A percentile compares a stretch with the other conserved stretches of the same genome.
phyloP scores from a whole-genome alignment of 64 coral and sea anemone species.

The Porites lutea region DNA sequence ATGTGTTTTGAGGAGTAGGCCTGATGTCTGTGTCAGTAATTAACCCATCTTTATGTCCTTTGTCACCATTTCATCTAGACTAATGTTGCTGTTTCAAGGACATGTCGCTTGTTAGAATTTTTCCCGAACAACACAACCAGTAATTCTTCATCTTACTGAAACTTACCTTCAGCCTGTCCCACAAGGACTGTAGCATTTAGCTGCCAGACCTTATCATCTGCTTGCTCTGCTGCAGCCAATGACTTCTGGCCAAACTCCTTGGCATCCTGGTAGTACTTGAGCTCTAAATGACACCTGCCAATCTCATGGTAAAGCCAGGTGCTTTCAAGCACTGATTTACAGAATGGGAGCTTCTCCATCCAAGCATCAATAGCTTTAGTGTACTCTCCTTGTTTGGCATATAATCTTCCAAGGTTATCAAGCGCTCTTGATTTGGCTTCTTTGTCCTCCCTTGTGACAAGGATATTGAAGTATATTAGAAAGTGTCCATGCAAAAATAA shows the following conservation, averaged over 20 bases:
- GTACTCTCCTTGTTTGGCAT: slow-evolving; percentile 91
- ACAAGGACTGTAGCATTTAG: slow-evolving; percentile 96
- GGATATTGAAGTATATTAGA: neutral
- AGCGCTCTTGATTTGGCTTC: slow-evolving; percentile 92
- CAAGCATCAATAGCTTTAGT: slow-evolving; percentile 91
- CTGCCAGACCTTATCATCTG: slow-evolving; percentile 95
- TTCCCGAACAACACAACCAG: neutral
- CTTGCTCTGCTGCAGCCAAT: slow-evolving; percentile 92
- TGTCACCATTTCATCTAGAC: too few species aligned
- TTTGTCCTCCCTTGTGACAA: slow-evolving; percentile 69
- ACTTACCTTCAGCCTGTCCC: slow-evolving; percentile 91
- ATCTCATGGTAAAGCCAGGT: slow-evolving; percentile 98
- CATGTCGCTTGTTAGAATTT: too few species aligned
- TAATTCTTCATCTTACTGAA: neutral
- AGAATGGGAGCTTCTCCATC: slow-evolving; percentile 92
- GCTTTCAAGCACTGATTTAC: slow-evolving; percentile 91
- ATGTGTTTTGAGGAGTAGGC: too few species aligned
- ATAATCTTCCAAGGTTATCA: slow-evolving; percentile 90
- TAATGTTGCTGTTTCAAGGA: too few species aligned
- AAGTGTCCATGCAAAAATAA: neutral
- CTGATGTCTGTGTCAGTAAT: too few species aligned
- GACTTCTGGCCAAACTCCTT: slow-evolving; percentile 98
- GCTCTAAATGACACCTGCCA: slow-evolving; percentile 93
- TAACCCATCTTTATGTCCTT: too few species aligned
- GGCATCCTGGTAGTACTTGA: slow-evolving; percentile 95